Base-by-base conservation (phyloP, 2,888 invertebrate species). In the Sthenelais limicola region DNA sequence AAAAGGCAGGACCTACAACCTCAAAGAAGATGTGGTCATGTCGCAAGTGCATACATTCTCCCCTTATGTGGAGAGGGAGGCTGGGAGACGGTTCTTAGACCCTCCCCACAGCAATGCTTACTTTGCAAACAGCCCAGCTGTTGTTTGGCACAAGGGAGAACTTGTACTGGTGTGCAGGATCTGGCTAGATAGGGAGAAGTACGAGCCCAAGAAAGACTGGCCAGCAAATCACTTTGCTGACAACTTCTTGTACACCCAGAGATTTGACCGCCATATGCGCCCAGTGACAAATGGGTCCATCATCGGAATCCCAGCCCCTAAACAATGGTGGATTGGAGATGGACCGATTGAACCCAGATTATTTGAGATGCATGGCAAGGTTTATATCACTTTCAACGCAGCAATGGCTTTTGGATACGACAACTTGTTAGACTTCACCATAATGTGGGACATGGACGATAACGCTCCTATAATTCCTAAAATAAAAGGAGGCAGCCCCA, bases 191-290 rank as follows among this genome's bases (percentile, higher is more conserved):
- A 54, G 79, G 26, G 81, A 81, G 56, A 77, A 72, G 33, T 81
- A 79, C 58, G 79, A 80, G 56, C 66, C 73, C 24, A 77, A 77
- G 51, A 72, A 77, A 15, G 71, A 78, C 73, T 79, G 79, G 78
- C 80, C 80, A 18, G 68, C 79, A 1, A 81, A 80, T 58, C 78
- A 80, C 47, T 81, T 81, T 69, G 75, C 77, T n/a, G 81, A 81
- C 73, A 81, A 81, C 67, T 81, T 77, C 73, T 74, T 81, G 5
- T 81, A 77, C 74, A 77, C 77, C 7, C 81, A 81, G 74, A 73
- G 70, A 62, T 81, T 79, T 69, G 75, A 81, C 68, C n/a, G 38
- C 9, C 48, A 76, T 35, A 73, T 81, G 74, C 69, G 71, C 26
- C 81, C 81, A 7, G 30, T 77, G 5, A 74, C 68, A 9, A 74